Conservation (phyloP, 1,140 invertebrate species). For the Drosophila kepulauana region DNA sequence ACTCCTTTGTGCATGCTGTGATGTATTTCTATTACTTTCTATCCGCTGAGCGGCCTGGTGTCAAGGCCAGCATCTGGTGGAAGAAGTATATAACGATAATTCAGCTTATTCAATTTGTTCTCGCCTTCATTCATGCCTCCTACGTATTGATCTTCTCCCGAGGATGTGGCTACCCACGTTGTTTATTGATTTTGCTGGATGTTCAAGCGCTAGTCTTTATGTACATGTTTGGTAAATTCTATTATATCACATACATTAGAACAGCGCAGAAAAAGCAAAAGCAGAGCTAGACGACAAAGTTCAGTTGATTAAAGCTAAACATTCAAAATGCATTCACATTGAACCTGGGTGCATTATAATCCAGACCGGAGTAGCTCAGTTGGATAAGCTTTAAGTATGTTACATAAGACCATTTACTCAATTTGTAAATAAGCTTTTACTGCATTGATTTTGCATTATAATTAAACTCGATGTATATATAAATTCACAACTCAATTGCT, state of each 20-base stretch:
- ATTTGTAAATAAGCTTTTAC: background rate
- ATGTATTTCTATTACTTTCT: slow-evolving; percentile 93
- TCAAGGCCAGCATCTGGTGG: slow-evolving; percentile 91
- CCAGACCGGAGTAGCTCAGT: no score
- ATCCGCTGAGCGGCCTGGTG: slow-evolving; percentile 87
- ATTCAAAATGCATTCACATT: background rate
- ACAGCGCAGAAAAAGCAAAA: slow-evolving; percentile 5
- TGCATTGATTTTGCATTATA: slow-evolving; percentile 2
- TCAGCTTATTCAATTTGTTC: slow-evolving; percentile 91
- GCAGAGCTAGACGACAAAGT: slow-evolving; percentile 18
- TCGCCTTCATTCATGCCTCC: slow-evolving; percentile 87
- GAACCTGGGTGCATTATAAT: no score
- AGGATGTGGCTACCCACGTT: slow-evolving; percentile 89
- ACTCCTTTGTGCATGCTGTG: slow-evolving; percentile 91
- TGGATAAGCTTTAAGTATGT: no score
- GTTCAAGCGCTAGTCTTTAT: slow-evolving; percentile 86
- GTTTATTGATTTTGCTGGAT: slow-evolving; percentile 86
- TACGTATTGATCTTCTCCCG: background rate
- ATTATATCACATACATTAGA: slow-evolving; percentile 80
- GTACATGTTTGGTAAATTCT: slow-evolving; percentile 93
- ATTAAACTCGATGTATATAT: background rate
- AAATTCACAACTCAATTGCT: background rate
- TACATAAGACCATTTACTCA: background rate
- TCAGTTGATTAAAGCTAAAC: background rate
- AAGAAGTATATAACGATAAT: slow-evolving; percentile 93